These are phyloP conservation scores for Diarsia rubi DNA, from an alignment of 2,888 invertebrate species.

Conservation along the genomic window DNA sequence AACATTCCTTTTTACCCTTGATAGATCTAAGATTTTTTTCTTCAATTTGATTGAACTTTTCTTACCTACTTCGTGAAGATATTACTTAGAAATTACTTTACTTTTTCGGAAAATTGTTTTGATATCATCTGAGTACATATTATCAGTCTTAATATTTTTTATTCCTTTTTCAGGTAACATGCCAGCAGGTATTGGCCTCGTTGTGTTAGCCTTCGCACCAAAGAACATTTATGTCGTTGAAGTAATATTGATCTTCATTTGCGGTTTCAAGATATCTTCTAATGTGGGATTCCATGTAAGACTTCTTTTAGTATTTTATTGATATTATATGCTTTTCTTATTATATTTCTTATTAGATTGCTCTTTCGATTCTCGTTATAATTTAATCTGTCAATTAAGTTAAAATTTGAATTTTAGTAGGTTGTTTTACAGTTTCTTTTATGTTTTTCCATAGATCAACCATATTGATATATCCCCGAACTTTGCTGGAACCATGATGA, in stretches of 20 bases:
- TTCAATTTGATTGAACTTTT: not conserved
- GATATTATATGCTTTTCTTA: not conserved
- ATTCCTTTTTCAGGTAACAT: conserved; percentile 84
- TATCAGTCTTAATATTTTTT: not conserved
- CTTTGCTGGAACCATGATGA: conserved; percentile 95
- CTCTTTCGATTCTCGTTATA: not conserved
- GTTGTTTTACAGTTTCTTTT: not conserved
- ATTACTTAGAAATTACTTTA: not conserved
- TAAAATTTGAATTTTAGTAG: not conserved
- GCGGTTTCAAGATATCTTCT: conserved; percentile 91
- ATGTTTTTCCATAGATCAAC: conserved; percentile 87
- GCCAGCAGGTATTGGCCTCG: conserved; percentile 90
- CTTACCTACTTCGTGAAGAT: too few relatives aligned
- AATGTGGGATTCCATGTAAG: conserved; percentile 92
- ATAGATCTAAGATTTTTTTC: not conserved
- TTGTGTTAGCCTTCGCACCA: conserved; percentile 89
- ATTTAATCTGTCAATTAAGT: not conserved
- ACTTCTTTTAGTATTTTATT: not conserved
- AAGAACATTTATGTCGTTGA: conserved; percentile 89
- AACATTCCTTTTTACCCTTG: not conserved
- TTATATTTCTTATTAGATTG: too few relatives aligned
- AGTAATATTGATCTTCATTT: conserved; percentile 90
- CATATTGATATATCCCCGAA: conserved; percentile 96
- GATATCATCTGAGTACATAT: not conserved
- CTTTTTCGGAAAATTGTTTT: not conserved